These are phyloP conservation scores for Ennomos fuscantarius DNA, from an alignment of 2,888 invertebrate genomes.

Conservation along the genomic window DNA sequence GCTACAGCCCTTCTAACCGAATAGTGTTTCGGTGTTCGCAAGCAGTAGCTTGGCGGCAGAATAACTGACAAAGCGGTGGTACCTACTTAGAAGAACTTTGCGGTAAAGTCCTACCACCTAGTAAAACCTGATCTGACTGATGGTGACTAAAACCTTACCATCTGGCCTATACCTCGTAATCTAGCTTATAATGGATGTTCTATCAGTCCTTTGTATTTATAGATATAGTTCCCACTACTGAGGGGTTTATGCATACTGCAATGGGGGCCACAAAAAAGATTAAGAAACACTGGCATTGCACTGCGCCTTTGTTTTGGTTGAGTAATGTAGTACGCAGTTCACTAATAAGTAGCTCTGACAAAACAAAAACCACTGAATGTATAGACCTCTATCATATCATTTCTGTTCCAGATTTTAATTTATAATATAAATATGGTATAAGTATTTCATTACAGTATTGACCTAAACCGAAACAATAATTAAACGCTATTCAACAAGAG, in stretches of 20 bases:
- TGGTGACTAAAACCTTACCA: too few relatives aligned
- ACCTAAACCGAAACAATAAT: slow-evolving; percentile 15
- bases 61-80: too few relatives aligned
- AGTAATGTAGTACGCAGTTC: slow-evolving; percentile 21
- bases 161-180: too few relatives aligned
- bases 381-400: slow-evolving; percentile 41
- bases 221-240: slow-evolving; percentile 6
- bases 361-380: slow-evolving; percentile 42
- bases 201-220: slow-evolving; percentile 6
- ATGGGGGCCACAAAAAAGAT: slow-evolving; percentile 26
- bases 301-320: slow-evolving; percentile 28
- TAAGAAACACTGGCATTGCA: slow-evolving; percentile 22
- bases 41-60: too few relatives aligned
- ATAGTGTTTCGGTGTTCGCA: too few relatives aligned
- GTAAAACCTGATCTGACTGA: too few relatives aligned
- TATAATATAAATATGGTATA: slow-evolving; percentile 12
- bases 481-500: too few relatives aligned
- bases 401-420: slow-evolving; percentile 9
- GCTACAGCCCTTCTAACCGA: too few relatives aligned
- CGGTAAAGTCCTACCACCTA: too few relatives aligned
- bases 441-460: slow-evolving; percentile 11
- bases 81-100: too few relatives aligned
- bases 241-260: slow-evolving; percentile 22
- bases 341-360: slow-evolving; percentile 45
- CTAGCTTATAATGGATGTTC: too few relatives aligned